Conservation (phyloP, 2,888 invertebrate species). For the Choreutis nemorana region DNA sequence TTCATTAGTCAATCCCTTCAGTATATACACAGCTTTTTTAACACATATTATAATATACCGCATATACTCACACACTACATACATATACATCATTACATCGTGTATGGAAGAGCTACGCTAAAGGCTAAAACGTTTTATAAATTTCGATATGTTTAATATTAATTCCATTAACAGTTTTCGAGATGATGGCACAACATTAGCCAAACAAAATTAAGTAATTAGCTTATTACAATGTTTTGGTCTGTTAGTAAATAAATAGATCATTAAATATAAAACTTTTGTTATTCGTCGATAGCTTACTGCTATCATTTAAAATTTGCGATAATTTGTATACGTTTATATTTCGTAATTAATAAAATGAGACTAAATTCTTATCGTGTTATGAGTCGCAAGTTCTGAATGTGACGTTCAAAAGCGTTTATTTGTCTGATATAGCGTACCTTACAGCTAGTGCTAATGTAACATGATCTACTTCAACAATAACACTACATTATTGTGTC, state of each 20-base stretch:
- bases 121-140: conserved; percentile 59
- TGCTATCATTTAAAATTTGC: conserved; percentile 1
- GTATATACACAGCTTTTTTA: too few relatives aligned
- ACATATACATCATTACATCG: conserved; percentile 21
- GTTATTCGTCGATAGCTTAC: background rate
- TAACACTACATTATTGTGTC: conserved; percentile 29
- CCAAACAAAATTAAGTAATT: conserved; percentile 19
- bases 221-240: conserved; percentile 21
- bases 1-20: too few relatives aligned
- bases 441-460: conserved; percentile 40
- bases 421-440: conserved; percentile 12
- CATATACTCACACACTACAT: conserved; percentile 37
- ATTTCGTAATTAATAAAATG: background rate
- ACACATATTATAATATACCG: conserved; percentile 20
- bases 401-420: conserved; percentile 2
- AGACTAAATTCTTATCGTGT: conserved; percentile 1
- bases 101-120: conserved; percentile 64
- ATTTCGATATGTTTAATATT: conserved; percentile 56
- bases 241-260: conserved; percentile 25
- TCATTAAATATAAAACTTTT: conserved; percentile 1
- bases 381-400: background rate
- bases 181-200: conserved; percentile 53
- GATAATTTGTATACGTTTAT: conserved; percentile 1
- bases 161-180: conserved; percentile 48
- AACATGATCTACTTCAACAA: conserved; percentile 49